A percentile compares a stretch with the other conserved stretches of the same genome.
Conservation (phyloP, 2,888 invertebrate genomes). For the Urechis unicinctus region DNA sequence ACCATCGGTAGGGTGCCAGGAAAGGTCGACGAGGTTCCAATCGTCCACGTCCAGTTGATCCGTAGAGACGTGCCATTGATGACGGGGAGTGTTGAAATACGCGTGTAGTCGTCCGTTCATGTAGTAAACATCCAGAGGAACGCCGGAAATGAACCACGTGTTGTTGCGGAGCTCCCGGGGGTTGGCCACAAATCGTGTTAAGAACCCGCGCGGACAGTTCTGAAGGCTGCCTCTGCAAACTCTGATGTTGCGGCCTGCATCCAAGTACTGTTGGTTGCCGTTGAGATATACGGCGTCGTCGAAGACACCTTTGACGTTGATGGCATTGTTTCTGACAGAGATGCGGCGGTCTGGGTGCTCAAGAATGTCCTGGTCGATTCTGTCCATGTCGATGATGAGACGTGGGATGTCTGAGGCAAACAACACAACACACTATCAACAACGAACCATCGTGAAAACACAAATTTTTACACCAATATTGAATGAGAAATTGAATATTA, state of each 20-base stretch:
- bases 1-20: constrained; percentile 42
- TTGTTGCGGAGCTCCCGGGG: constrained; percentile 32
- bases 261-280: constrained; percentile 38
- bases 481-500: too few relatives aligned
- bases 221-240: constrained; percentile 41
- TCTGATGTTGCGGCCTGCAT: constrained; percentile 34
- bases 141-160: constrained; percentile 41
- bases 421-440: too few relatives aligned
- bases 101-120: constrained; percentile 34
- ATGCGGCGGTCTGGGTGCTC: constrained; percentile 13
- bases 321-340: constrained; percentile 8
- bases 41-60: constrained; percentile 18
- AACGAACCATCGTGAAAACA: too few relatives aligned
- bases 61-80: constrained; percentile 31
- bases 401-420: constrained; percentile 23
- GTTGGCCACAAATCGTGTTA: constrained; percentile 30
- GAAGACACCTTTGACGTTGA: constrained; percentile 7
- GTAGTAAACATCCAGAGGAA: constrained; percentile 39
- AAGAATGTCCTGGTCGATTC: constrained; percentile 13
- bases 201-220: constrained; percentile 40
- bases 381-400: constrained; percentile 20
- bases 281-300: constrained; percentile 25
- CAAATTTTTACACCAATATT: too few relatives aligned
- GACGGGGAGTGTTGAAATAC: constrained; percentile 30
- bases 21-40: constrained; percentile 31